A percentile compares a stretch with the other conserved stretches of the same genome.
phyloP scores from a whole-genome alignment of 2,888 invertebrate genomes.

The Heterodera filipjevi region DNA sequence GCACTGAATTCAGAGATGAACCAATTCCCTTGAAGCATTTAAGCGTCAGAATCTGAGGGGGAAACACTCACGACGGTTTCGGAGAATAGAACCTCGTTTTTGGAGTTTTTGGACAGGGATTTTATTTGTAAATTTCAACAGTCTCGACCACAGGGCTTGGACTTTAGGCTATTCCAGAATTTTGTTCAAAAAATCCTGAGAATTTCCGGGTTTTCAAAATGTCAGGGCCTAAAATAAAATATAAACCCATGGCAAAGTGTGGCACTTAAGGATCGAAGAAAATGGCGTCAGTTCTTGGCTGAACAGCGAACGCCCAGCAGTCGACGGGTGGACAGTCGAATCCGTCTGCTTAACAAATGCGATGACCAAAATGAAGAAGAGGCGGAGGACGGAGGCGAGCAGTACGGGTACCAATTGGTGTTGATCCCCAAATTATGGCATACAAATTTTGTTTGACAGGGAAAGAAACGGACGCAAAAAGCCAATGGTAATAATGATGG shows the following conservation, averaged over 20 bases:
- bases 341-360: not conserved
- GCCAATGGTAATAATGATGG: not conserved
- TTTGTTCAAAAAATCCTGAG: no score
- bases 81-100: no score
- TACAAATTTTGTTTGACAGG: not conserved
- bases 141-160: no score
- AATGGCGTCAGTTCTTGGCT: constrained; percentile 29
- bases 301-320: constrained; percentile 24
- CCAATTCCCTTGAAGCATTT: no score
- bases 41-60: no score
- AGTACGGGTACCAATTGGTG: not conserved
- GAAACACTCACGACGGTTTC: no score
- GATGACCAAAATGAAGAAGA: not conserved
- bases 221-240: not conserved
- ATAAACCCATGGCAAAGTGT: no score
- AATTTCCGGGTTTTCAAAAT: no score
- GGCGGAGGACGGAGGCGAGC: not conserved
- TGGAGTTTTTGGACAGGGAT: no score
- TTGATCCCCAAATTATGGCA: not conserved
- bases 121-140: no score
- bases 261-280: constrained; percentile 17
- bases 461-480: not conserved
- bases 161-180: no score
- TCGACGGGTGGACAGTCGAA: not conserved
- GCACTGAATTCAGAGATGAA: not conserved